Base-by-base conservation (phyloP, 2,888 invertebrate genomes). In the Caenorhabditis sp. region DNA sequence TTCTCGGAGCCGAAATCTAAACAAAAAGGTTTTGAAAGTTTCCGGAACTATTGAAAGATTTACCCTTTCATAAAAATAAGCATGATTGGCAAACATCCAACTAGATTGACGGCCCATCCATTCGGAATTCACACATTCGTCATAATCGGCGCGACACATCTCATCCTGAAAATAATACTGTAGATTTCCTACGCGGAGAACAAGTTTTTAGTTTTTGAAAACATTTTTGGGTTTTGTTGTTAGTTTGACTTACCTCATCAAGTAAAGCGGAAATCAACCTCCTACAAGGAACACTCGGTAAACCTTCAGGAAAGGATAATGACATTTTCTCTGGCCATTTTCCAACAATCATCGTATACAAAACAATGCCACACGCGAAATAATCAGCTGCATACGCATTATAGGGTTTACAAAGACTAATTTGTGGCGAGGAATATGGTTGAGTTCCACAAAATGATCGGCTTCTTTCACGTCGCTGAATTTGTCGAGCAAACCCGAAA, bases 401-500 rank as follows among this genome's bases (percentile, higher is more conserved):
- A 65, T 84, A 84, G 6, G 83, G 76, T 36, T 66, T 58, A 37
- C 62, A 71, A 36, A 62, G 63, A n/a, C 57, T 31, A 14, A 80
- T 69, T 61, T 78, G 77, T 4, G 81, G 81, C 24, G 72, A 62
- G 1, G 77, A 73, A 37, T 81, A 81, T 1, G 81, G 81, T 17
- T 76, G 74, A n/a, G 84, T 81, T 14, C 84, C 84, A 58, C 84
- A 84, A 67, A 80, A 83, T 1, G 81, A 80, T 8, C 70, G 76
- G 23, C 82, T 78, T 61, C 78, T 73, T 60, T 79, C 81, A 10
- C 78, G 66, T 54, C 60, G 53, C 54, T 77, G 68, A 49, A 81
- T 69, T 59, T 67, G 66, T 51, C 83, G 61, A 0, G 84, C 78
- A 53, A 84, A 84, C 5, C 84, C 84, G 58, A 83, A 84, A 62